Percentiles rank a stretch among this genome's conserved stretches.
Evolutionary conservation across 1,140 invertebrate genomes (phyloP).

Genomic region (Cyclina sinensis): DNA sequence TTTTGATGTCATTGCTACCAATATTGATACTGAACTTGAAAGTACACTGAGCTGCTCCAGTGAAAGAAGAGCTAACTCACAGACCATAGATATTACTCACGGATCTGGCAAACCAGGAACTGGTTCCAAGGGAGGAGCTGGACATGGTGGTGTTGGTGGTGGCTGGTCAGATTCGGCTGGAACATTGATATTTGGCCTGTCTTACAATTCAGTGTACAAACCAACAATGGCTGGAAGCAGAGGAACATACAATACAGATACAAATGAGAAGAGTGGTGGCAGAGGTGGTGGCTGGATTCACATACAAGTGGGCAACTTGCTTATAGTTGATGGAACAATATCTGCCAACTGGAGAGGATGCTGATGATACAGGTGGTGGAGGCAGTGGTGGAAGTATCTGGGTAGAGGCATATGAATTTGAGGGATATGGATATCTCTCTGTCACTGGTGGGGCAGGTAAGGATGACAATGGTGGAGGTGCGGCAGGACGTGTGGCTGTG

Average conservation of each 20-base stretch:
- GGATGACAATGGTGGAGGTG: slow-evolving; percentile 73
- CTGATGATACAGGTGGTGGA: slow-evolving; percentile 65
- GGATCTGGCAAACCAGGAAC: slow-evolving; percentile 64
- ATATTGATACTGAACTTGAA: slow-evolving; percentile 75
- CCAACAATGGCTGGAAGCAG: slow-evolving; percentile 75
- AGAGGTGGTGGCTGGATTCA: slow-evolving; percentile 77
- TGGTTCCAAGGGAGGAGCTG: slow-evolving; percentile 73
- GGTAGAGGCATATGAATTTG: slow-evolving; percentile 74
- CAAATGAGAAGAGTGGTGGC: slow-evolving; percentile 64
- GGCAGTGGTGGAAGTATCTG: slow-evolving; percentile 81
- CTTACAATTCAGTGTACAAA: slow-evolving; percentile 78
- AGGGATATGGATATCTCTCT: slow-evolving; percentile 77
- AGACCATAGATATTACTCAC: slow-evolving; percentile 70
- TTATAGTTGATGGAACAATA: slow-evolving; percentile 79
- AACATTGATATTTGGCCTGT: slow-evolving; percentile 32
- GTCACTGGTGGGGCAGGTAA: slow-evolving; percentile 71
- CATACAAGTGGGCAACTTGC: slow-evolving; percentile 70
- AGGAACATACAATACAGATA: slow-evolving; percentile 47
- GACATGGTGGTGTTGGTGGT: slow-evolving; percentile 79
- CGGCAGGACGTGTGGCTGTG: slow-evolving; percentile 79
- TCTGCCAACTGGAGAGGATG: slow-evolving; percentile 72
- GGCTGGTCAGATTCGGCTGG: slow-evolving; percentile 3
- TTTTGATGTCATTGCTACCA: slow-evolving; percentile 76
- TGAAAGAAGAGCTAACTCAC: slow-evolving; percentile 67
- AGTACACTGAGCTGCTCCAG: slow-evolving; percentile 76